These are phyloP conservation scores for Austrofundulus limnaeus DNA, from an alignment of 2,113 vertebrate genomes.

Conservation along the genomic window DNA sequence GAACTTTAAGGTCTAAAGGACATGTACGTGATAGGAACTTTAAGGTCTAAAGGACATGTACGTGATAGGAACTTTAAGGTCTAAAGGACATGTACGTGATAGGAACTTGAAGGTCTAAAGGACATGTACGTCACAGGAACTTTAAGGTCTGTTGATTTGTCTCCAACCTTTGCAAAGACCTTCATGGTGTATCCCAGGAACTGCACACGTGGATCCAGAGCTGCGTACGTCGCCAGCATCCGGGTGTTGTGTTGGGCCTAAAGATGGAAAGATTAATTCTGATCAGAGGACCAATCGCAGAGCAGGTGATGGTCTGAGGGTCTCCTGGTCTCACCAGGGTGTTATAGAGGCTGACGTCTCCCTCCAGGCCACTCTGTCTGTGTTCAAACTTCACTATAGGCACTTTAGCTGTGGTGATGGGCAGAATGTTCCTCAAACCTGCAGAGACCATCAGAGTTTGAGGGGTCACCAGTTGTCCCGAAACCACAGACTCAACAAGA, in stretches of 20 bases:
- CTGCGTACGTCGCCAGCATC: conserved; percentile 96
- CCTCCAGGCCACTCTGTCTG: conserved; percentile 91
- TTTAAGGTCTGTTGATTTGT: no score
- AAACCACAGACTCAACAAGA: neutral
- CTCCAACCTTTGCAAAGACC: conserved; percentile 92
- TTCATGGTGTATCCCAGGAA: conserved; percentile 97
- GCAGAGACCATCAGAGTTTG: conserved; percentile 25
- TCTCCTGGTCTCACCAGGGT: conserved; percentile 85
- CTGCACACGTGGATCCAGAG: conserved; percentile 93
- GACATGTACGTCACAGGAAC: no score
- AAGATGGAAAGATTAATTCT: neutral
- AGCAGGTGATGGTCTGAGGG: neutral
- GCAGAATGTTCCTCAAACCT: conserved; percentile 98
- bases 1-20: no score
- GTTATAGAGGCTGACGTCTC: conserved; percentile 98
- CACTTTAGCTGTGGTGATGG: conserved; percentile 99
- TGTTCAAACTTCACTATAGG: conserved; percentile 99
- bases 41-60: no score
- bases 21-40: no score
- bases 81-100: no score
- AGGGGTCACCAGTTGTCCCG: neutral
- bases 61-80: no score
- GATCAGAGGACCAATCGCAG: neutral
- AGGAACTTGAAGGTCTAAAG: no score
- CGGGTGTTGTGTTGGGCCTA: conserved; percentile 98